These are phyloP conservation scores for Cryptoprocta ferox DNA, from an alignment of 2,797 vertebrate species.

Conservation along the genomic window DNA sequence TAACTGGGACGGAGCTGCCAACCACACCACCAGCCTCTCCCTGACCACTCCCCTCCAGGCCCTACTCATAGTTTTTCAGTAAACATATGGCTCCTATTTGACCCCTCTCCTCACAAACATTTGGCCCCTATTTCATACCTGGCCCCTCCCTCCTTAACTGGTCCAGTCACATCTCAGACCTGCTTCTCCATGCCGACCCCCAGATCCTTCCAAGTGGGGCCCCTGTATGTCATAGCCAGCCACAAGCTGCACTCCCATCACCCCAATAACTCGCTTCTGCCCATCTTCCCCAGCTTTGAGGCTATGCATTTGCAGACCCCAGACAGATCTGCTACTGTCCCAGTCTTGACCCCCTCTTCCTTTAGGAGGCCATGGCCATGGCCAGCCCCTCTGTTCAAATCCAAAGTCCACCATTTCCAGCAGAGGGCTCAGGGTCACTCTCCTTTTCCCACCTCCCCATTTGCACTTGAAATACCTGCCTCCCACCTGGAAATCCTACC, in stretches of 20 bases:
- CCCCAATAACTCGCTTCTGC: neutral
- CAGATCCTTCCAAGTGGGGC: neutral
- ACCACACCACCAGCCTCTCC: constrained; percentile 45
- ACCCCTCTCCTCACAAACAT: neutral
- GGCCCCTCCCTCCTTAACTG: neutral
- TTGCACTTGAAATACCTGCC: neutral
- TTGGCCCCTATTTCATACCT: neutral
- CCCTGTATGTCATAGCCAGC: neutral
- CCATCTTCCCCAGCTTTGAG: neutral
- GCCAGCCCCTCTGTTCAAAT: neutral
- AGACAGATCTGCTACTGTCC: neutral
- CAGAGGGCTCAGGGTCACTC: neutral
- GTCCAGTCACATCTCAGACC: neutral
- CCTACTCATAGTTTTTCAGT: neutral
- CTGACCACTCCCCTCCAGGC: neutral
- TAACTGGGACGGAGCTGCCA: constrained; percentile 51
- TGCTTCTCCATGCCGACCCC: neutral
- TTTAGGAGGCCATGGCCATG: neutral
- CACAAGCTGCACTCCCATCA: neutral
- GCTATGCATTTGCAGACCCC: neutral
- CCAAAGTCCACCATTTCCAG: constrained; percentile 11
- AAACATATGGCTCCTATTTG: constrained; percentile 3
- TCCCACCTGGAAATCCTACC: neutral
- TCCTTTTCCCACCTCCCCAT: neutral
- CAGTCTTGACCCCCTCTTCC: neutral